Evolutionary conservation across 2,113 vertebrate genomes (phyloP).

Genomic region (Balaeniceps rex): DNA sequence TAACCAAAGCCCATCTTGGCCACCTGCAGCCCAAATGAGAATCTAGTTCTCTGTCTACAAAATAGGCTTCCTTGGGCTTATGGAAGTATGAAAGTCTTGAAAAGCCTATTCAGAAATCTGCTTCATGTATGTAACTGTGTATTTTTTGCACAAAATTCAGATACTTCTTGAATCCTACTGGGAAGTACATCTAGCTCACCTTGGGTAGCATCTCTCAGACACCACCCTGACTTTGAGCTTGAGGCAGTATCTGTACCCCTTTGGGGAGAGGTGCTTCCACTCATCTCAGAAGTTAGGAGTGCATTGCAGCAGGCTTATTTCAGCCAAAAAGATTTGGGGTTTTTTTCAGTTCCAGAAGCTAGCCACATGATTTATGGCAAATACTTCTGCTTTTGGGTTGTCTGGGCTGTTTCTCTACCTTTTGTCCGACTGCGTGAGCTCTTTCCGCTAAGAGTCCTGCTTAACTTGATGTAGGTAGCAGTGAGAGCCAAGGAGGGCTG

Average conservation of each 20-base stretch:
- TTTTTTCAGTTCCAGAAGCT: neutral
- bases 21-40: neutral
- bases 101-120: neutral
- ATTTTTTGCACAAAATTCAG: neutral
- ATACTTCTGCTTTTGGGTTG: neutral
- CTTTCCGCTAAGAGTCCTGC: neutral
- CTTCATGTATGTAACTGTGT: neutral
- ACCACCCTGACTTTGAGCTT: neutral
- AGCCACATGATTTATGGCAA: neutral
- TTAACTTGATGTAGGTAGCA: neutral
- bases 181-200: neutral
- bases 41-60: neutral
- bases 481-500: neutral
- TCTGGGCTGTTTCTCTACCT: neutral
- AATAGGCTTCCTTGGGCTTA: neutral
- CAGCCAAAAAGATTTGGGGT: neutral
- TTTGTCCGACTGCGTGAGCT: accelerated
- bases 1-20: neutral
- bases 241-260: neutral
- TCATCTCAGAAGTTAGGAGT: neutral
- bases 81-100: neutral
- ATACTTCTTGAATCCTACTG: neutral
- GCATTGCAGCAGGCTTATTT: neutral
- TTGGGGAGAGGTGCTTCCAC: neutral
- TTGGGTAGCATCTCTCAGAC: neutral